Evolutionary conservation across 2,888 invertebrate species (phyloP).

Genomic region (Tetranychus truncatus): DNA sequence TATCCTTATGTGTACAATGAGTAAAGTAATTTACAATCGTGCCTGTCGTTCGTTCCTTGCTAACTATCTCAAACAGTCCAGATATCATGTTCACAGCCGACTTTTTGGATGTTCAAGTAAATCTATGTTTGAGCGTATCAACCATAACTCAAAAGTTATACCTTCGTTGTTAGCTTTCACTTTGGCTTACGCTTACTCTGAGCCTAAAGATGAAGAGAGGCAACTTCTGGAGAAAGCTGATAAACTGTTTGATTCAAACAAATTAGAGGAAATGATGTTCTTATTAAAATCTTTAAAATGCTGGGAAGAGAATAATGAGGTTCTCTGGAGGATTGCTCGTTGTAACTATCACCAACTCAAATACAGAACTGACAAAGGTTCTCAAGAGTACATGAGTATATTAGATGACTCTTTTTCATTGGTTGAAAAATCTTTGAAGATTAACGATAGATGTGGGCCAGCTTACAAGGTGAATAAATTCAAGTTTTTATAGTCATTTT

Average conservation of each 20-base stretch:
- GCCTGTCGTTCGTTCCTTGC: too few species aligned
- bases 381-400: neutral
- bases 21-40: too few species aligned
- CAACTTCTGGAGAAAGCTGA: slow-evolving; percentile 11
- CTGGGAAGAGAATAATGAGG: slow-evolving; percentile 16
- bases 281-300: slow-evolving; percentile 12
- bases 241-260: slow-evolving; percentile 16
- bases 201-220: neutral
- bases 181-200: neutral
- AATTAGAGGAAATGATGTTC: slow-evolving; percentile 12
- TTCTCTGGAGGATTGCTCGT: slow-evolving; percentile 19
- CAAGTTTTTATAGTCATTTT: neutral
- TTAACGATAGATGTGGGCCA: slow-evolving; percentile 15
- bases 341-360: slow-evolving; percentile 16
- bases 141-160: neutral
- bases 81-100: too few species aligned
- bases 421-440: slow-evolving; percentile 13
- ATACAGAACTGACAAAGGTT: slow-evolving; percentile 3
- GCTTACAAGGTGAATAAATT: slow-evolving; percentile 17
- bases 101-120: too few species aligned
- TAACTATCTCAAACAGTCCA: too few species aligned
- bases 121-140: too few species aligned
- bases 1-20: too few species aligned
- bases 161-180: neutral
- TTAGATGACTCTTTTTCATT: slow-evolving; percentile 8